Conservation (phyloP, 2,113 vertebrate species). For the Lichenostomus cassidix region DNA sequence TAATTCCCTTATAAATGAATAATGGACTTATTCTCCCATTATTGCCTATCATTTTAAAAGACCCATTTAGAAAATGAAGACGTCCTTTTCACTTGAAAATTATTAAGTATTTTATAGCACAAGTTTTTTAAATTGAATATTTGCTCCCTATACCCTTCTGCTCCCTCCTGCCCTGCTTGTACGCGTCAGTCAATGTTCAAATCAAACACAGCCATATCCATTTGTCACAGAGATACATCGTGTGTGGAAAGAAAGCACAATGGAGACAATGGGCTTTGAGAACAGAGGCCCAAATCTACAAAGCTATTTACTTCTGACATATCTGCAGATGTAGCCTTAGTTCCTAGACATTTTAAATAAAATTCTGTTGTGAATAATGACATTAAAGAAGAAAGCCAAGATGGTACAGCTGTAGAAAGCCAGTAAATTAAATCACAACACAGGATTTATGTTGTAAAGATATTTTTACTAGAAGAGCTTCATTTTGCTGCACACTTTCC, state of each 20-base stretch:
- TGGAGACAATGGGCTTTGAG: neutral
- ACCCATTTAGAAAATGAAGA: slow-evolving; percentile 74
- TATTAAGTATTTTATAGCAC: slow-evolving; percentile 41
- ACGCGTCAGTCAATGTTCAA: neutral
- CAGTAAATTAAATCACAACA: neutral
- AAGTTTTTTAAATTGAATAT: slow-evolving; percentile 53
- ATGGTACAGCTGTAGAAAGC: neutral
- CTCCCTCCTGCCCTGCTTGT: neutral
- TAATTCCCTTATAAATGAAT: slow-evolving; percentile 78
- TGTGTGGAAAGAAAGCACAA: neutral
- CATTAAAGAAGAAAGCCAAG: neutral
- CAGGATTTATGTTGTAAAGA: neutral
- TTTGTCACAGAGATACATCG: neutral
- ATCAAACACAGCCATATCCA: neutral
- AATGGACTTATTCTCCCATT: slow-evolving; percentile 73
- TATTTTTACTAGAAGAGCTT: neutral
- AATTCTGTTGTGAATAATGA: neutral
- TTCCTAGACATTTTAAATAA: neutral
- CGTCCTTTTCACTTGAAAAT: slow-evolving; percentile 69
- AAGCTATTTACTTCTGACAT: neutral
- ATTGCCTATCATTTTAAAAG: slow-evolving; percentile 75
- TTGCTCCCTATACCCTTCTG: slow-evolving; percentile 36
- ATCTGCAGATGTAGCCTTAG: neutral
- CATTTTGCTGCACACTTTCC: neutral
- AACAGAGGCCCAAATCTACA: neutral